Conservation (phyloP, 30 jellyfish, hydroid and myxozoan species). For the Aurelia coerulea region DNA sequence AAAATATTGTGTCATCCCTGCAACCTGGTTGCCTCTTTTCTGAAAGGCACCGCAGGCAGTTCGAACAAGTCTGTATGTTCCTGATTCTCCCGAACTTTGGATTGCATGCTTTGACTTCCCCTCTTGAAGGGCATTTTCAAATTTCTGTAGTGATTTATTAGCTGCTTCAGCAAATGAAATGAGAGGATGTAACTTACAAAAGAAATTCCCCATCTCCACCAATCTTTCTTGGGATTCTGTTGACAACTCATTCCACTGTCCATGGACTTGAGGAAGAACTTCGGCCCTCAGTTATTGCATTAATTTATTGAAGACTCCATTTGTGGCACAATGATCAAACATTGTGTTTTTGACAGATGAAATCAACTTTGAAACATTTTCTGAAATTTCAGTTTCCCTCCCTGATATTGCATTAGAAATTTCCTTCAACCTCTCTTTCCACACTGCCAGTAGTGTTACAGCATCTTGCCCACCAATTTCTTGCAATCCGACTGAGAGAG, state of each 20-base stretch:
- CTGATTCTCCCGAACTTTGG: slow-evolving; percentile 11
- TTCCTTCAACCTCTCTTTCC: too few relatives aligned
- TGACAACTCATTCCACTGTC: background rate
- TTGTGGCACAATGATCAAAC: too few relatives aligned
- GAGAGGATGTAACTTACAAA: background rate
- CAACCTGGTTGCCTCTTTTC: slow-evolving; percentile 12
- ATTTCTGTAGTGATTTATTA: background rate
- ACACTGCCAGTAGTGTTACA: too few relatives aligned
- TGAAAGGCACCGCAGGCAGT: slow-evolving; percentile 23
- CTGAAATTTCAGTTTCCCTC: too few relatives aligned
- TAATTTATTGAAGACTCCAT: background rate
- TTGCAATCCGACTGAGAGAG: too few relatives aligned
- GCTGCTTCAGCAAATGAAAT: background rate
- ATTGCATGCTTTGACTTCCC: background rate
- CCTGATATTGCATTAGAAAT: too few relatives aligned
- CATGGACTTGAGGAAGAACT: background rate
- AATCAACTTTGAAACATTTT: too few relatives aligned
- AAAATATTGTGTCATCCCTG: slow-evolving; percentile 2
- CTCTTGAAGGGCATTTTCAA: background rate
- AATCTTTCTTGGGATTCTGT: background rate
- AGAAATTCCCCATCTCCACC: slow-evolving; percentile 1
- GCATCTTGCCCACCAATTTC: too few relatives aligned
- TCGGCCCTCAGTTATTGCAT: background rate
- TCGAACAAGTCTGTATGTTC: background rate
- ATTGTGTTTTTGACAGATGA: too few relatives aligned